Conservation (phyloP, 2,113 vertebrate species). For the Plectropomus leopardus region DNA sequence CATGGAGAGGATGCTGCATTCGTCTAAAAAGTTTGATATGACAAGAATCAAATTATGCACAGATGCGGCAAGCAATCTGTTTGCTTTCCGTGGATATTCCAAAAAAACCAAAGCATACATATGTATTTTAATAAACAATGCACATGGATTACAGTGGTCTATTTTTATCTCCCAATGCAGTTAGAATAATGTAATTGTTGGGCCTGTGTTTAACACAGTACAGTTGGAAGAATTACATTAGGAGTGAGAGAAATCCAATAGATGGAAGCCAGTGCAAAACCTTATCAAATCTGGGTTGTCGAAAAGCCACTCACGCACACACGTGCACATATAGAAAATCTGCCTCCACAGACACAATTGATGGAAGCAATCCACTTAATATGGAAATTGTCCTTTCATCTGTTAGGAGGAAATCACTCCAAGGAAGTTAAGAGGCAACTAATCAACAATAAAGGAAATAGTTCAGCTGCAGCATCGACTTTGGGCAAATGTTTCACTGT, state of each 20-base stretch:
- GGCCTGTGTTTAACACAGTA: constrained; percentile 37
- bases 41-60: constrained; percentile 72
- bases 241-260: constrained; percentile 51
- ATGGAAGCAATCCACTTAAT: constrained; percentile 73
- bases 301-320: constrained; percentile 55
- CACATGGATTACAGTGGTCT: constrained; percentile 56
- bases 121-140: constrained; percentile 69
- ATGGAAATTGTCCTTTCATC: constrained; percentile 81
- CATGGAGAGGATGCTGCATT: constrained; percentile 34
- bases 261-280: constrained; percentile 50
- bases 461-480: constrained; percentile 35
- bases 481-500: constrained; percentile 23
- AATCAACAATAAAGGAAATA: constrained; percentile 66
- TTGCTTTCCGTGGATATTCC: constrained; percentile 44
- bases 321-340: constrained; percentile 45
- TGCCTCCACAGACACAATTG: constrained; percentile 47
- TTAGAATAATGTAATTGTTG: constrained; percentile 62
- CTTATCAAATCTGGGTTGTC: constrained; percentile 67
- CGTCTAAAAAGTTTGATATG: constrained; percentile 58
- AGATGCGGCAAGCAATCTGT: constrained; percentile 62
- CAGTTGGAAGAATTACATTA: constrained; percentile 55
- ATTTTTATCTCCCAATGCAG: constrained; percentile 60
- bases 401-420: constrained; percentile 51
- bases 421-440: constrained; percentile 56
- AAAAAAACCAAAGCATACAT: constrained; percentile 58